Conservation (phyloP, 2,113 vertebrate genomes). For the Ceyx margarethae region DNA sequence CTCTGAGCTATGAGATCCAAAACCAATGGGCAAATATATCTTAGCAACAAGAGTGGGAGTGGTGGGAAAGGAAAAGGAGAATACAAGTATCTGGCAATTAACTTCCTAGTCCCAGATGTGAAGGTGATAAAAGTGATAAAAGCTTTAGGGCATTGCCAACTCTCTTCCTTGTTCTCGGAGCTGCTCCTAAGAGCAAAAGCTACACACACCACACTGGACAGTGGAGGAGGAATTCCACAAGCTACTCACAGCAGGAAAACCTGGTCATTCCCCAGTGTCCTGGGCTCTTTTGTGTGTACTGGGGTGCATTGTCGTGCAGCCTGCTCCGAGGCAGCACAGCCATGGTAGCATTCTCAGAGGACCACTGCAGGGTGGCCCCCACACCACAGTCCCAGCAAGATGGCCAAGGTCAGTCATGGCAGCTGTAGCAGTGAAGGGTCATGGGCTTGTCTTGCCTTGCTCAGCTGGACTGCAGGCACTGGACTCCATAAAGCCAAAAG, state of each 20-base stretch:
- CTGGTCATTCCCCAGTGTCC: background rate
- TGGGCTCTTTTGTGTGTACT: background rate
- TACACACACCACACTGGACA: background rate
- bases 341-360: background rate
- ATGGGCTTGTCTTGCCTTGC: accelerated
- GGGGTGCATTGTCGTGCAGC: background rate
- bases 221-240: background rate
- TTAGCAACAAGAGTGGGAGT: constrained; percentile 67
- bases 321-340: background rate
- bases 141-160: constrained; percentile 44
- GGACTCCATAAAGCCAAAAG: background rate
- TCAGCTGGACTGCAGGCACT: too few relatives aligned
- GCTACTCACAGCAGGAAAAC: background rate
- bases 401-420: background rate
- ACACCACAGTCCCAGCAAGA: background rate
- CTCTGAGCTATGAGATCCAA: background rate
- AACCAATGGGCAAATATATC: constrained; percentile 19
- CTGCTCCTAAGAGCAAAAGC: background rate
- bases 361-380: background rate
- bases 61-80: constrained; percentile 72
- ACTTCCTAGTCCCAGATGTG: constrained; percentile 67
- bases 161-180: constrained; percentile 40
- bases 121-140: constrained; percentile 65
- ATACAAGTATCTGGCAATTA: constrained; percentile 63
- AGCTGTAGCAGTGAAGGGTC: background rate